These are phyloP conservation scores for Laupala kohalensis DNA, from an alignment of 1,140 invertebrate species.

Conservation along the genomic window DNA sequence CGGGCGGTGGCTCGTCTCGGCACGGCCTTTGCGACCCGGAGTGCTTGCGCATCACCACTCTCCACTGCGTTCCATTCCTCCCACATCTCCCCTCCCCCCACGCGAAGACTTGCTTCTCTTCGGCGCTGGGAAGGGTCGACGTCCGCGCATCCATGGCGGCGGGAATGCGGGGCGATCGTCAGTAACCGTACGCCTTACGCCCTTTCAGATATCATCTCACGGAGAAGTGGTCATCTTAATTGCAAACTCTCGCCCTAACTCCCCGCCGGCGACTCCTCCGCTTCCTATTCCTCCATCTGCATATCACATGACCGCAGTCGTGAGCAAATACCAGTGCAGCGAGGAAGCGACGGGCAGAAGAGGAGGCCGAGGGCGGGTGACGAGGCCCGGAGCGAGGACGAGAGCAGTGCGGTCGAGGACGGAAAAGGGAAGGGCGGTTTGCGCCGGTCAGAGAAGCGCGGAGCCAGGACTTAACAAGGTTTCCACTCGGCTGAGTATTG, in stretches of 20 bases:
- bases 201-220: constrained; percentile 7
- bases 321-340: constrained; percentile 2
- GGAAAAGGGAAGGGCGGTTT: background rate
- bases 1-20: background rate
- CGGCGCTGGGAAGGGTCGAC: too few relatives aligned
- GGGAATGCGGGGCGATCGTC: background rate
- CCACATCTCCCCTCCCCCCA: background rate
- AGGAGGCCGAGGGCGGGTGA: too few relatives aligned
- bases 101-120: background rate
- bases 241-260: constrained; percentile 4
- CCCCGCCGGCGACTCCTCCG: background rate
- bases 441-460: constrained; percentile 14
- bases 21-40: background rate
- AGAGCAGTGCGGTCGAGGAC: background rate
- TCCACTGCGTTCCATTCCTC: background rate
- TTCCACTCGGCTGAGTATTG: constrained; percentile 30
- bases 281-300: constrained; percentile 1
- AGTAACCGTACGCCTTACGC: background rate
- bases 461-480: constrained; percentile 27
- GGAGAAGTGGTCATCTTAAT: constrained; percentile 12
- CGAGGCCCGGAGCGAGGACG: background rate
- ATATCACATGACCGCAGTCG: constrained; percentile 4
- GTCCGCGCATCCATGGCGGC: background rate
- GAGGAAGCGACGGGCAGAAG: background rate
- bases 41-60: too few relatives aligned